phyloP scores from a whole-genome alignment of 2,113 vertebrate genomes.

The Prinia subflava region DNA sequence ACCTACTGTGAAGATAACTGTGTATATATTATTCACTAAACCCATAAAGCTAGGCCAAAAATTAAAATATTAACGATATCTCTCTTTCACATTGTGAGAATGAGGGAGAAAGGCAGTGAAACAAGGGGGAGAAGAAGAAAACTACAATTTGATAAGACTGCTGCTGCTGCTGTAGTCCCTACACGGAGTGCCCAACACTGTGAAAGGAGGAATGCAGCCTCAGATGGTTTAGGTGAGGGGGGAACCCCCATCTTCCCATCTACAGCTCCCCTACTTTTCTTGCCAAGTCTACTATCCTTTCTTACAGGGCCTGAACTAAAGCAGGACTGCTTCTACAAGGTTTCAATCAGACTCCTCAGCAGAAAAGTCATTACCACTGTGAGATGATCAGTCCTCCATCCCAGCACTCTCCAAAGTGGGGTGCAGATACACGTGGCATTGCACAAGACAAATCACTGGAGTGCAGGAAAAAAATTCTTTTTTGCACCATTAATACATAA shows the following conservation, averaged over 20 bases:
- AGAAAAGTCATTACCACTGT: neutral
- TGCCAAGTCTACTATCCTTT: neutral
- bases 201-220: neutral
- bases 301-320: neutral
- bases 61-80: neutral
- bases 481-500: neutral
- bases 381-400: neutral
- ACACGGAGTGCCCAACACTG: fast-evolving
- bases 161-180: neutral
- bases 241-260: neutral
- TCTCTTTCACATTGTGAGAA: neutral
- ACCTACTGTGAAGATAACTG: neutral
- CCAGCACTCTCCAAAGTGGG: neutral
- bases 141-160: neutral
- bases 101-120: neutral
- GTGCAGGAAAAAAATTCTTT: neutral
- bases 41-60: neutral
- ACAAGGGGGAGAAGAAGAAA: neutral
- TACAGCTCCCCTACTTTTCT: neutral
- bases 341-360: neutral
- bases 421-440: fast-evolving
- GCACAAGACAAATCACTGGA: neutral
- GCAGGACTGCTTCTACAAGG: neutral
- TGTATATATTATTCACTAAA: neutral
- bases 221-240: neutral